Evolutionary conservation across 2,888 invertebrate genomes (phyloP).

Genomic region (Eugnorisma glareosa): DNA sequence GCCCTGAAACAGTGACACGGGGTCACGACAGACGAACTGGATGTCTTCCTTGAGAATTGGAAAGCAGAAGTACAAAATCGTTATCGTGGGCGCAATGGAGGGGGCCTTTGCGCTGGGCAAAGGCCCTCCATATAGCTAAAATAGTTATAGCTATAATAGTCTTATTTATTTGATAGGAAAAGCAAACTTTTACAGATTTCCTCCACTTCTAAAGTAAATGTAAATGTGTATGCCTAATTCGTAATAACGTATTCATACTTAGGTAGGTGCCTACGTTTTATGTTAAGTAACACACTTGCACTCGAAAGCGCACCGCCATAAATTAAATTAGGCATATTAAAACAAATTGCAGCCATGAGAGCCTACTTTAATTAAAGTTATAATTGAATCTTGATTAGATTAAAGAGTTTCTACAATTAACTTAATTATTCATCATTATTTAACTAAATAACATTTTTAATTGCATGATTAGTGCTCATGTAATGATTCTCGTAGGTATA

Average conservation of each 20-base stretch:
- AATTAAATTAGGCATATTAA: conserved; percentile 14
- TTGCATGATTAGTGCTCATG: conserved; percentile 31
- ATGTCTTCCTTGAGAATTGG: no score
- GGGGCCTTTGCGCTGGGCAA: no score
- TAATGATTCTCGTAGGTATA: conserved; percentile 21
- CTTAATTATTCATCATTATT: conserved; percentile 30
- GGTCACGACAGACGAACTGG: no score
- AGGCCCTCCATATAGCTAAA: no score
- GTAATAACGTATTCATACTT: not conserved
- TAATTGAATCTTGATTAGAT: conserved; percentile 26
- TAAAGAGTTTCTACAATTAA: conserved; percentile 37
- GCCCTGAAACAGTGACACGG: no score
- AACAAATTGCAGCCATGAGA: conserved; percentile 31
- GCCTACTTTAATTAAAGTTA: conserved; percentile 34
- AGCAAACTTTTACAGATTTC: not conserved
- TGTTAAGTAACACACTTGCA: not conserved
- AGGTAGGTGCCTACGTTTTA: not conserved
- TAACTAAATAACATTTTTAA: conserved; percentile 35
- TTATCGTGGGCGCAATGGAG: no score
- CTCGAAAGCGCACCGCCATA: not conserved
- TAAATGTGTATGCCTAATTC: not conserved
- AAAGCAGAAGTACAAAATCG: no score
- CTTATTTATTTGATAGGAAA: not conserved
- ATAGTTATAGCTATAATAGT: no score
- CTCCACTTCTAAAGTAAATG: not conserved